These are phyloP conservation scores for Antrozous pallidus DNA, from an alignment of 2,797 vertebrate species.

Conservation along the genomic window DNA sequence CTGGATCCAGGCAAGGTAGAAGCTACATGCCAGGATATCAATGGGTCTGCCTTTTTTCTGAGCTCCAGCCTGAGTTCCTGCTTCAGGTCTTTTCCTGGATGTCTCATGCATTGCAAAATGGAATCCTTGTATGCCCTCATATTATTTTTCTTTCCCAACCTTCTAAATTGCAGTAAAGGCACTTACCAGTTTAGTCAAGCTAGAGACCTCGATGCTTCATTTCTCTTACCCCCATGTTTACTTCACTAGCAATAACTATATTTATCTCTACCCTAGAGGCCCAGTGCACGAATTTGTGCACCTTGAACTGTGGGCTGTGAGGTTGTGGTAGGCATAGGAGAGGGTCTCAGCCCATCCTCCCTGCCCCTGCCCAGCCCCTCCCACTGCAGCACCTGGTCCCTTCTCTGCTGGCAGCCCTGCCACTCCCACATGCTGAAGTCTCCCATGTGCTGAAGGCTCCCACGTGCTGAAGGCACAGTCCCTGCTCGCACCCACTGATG, in stretches of 20 bases:
- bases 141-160: background rate
- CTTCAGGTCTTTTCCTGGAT: background rate
- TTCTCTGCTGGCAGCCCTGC: too few relatives aligned
- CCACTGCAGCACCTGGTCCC: too few relatives aligned
- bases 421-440: too few relatives aligned
- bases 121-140: background rate
- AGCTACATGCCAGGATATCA: background rate
- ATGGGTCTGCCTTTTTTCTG: background rate
- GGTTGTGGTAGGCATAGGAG: too few relatives aligned
- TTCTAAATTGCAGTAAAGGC: background rate
- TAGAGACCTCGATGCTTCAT: background rate
- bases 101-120: background rate
- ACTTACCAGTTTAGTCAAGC: background rate
- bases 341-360: too few relatives aligned
- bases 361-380: too few relatives aligned
- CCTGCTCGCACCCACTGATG: rapidly evolving
- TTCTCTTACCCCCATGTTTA: background rate
- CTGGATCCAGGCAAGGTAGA: background rate
- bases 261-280: background rate
- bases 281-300: too few relatives aligned
- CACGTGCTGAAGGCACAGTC: too few relatives aligned
- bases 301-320: too few relatives aligned
- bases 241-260: background rate
- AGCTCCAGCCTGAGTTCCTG: background rate
- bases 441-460: too few relatives aligned